phyloP scores from a whole-genome alignment of 1,140 invertebrate species.

The Phymorhynchus buccinoides region DNA sequence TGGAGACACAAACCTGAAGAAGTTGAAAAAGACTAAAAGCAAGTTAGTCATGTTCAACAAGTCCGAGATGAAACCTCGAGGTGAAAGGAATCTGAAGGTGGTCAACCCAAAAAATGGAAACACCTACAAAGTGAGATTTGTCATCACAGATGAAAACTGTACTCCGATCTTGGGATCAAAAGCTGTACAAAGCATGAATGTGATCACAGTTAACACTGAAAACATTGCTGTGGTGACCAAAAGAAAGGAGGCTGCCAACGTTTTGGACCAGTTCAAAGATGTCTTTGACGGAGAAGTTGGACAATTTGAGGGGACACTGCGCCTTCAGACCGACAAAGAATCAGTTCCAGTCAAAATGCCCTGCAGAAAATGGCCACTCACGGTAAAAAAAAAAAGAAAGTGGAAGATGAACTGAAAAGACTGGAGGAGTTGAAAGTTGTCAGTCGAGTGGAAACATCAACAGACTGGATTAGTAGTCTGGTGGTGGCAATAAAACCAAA shows the following conservation, averaged over 20 bases:
- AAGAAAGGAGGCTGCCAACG: neutral
- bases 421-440: too few species aligned
- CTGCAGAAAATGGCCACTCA: neutral
- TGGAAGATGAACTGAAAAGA: neutral
- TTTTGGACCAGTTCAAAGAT: neutral
- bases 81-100: too few species aligned
- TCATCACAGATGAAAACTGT: neutral
- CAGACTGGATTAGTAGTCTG: slow-evolving; percentile 36
- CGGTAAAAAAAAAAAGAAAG: neutral
- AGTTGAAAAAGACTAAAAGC: neutral
- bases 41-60: neutral
- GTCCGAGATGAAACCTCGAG: neutral
- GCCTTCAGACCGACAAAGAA: neutral
- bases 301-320: neutral
- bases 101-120: too few species aligned
- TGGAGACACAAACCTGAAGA: neutral
- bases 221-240: neutral
- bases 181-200: neutral
- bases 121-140: slow-evolving; percentile 4
- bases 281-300: neutral
- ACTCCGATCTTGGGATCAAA: neutral
- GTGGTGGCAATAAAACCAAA: slow-evolving; percentile 34
- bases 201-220: neutral
- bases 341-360: neutral
- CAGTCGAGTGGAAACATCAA: slow-evolving; percentile 6